A percentile compares a stretch with the other conserved stretches of the same genome.
Evolutionary conservation across 2,888 invertebrate species (phyloP).

Genomic region (Ichneumoninae sp.): DNA sequence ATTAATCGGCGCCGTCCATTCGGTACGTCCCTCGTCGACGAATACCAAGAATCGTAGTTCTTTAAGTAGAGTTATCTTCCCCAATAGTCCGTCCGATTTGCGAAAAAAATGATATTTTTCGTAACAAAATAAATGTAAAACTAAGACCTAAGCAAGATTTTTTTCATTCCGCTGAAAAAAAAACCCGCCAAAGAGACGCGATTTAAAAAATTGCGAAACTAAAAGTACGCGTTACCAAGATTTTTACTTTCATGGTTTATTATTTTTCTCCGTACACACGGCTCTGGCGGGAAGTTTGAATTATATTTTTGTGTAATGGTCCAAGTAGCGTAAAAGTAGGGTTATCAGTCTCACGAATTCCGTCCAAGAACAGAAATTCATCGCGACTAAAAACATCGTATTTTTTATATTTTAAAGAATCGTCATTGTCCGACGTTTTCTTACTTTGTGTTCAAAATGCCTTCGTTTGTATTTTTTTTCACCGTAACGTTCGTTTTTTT

Average conservation of each 20-base stretch:
- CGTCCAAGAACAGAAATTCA: constrained; percentile 45
- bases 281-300: constrained; percentile 3
- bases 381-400: constrained; percentile 7
- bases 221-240: constrained; percentile 2
- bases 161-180: background rate
- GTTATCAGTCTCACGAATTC: constrained; percentile 14
- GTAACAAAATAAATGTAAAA: background rate
- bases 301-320: background rate
- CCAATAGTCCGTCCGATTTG: constrained; percentile 49
- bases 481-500: background rate
- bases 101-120: constrained; percentile 18
- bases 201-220: background rate
- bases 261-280: background rate
- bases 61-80: constrained; percentile 37
- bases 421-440: background rate
- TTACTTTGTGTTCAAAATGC: constrained; percentile 27
- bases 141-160: background rate
- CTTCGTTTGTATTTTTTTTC: background rate
- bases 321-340: background rate
- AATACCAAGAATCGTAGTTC: constrained; percentile 54
- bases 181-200: constrained; percentile 15
- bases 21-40: constrained; percentile 14
- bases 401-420: background rate
- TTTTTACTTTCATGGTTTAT: background rate
- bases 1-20: constrained; percentile 54